A percentile compares a stretch with the other conserved stretches of the same genome.
Conservation (phyloP, 2,888 invertebrate genomes). For the Actias luna region DNA sequence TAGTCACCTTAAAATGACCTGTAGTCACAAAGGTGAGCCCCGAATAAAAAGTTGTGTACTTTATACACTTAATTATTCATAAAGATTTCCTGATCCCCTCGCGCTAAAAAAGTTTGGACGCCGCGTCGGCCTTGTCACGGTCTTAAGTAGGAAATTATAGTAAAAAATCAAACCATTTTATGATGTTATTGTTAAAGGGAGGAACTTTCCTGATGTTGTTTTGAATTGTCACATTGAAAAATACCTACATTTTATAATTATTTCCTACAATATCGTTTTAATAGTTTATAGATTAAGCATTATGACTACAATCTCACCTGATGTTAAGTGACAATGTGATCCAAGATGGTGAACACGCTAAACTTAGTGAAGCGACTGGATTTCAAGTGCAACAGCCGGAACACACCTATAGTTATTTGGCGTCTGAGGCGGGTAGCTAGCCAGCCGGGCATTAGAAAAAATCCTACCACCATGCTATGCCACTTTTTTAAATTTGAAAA, state of each 20-base stretch:
- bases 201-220: slow-evolving; percentile 5
- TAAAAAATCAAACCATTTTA: slow-evolving; percentile 18
- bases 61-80: slow-evolving; percentile 76
- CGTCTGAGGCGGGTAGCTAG: no score
- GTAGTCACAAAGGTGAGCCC: slow-evolving; percentile 45
- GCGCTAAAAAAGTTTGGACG: slow-evolving; percentile 47
- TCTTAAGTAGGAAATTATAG: slow-evolving; percentile 74
- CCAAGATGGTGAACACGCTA: no score
- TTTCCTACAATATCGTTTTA: no score
- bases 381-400: no score
- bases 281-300: no score
- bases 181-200: slow-evolving; percentile 13
- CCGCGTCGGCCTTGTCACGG: slow-evolving; percentile 58
- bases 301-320: no score
- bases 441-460: no score
- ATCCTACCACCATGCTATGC: no score
- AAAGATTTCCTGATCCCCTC: slow-evolving; percentile 64
- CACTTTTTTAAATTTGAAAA: no score
- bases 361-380: no score
- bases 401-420: no score
- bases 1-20: slow-evolving; percentile 57
- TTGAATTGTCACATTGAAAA: background rate
- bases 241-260: background rate
- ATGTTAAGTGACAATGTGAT: no score
- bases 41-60: slow-evolving; percentile 59